Conservation (phyloP, 2,113 vertebrate species). For the Rana temporaria region DNA sequence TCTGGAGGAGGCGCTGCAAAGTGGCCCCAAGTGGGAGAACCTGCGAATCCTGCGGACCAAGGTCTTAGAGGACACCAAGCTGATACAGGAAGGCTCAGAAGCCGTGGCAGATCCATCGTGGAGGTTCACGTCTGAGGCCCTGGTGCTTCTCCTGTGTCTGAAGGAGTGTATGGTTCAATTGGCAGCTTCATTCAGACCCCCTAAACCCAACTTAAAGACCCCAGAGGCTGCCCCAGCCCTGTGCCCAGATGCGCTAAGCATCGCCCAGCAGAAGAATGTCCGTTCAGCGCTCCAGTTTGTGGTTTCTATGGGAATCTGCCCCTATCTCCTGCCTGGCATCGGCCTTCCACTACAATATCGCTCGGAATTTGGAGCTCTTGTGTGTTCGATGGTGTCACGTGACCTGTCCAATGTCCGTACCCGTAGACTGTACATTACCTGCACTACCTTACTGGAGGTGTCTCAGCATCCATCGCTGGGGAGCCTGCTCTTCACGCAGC, state of each 20-base stretch:
- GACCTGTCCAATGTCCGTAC: neutral
- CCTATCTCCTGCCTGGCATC: slow-evolving; percentile 82
- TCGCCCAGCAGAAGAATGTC: slow-evolving; percentile 81
- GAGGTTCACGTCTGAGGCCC: slow-evolving; percentile 78
- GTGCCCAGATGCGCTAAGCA: slow-evolving; percentile 85
- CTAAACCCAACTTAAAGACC: slow-evolving; percentile 57
- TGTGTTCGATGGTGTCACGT: slow-evolving; percentile 67
- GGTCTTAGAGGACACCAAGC: slow-evolving; percentile 59
- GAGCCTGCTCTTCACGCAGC: slow-evolving; percentile 77
- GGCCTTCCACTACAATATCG: slow-evolving; percentile 75
- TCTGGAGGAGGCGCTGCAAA: slow-evolving; percentile 73
- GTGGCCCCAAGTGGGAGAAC: slow-evolving; percentile 64
- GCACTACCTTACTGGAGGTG: slow-evolving; percentile 72
- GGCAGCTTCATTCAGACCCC: slow-evolving; percentile 67
- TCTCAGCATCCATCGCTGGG: slow-evolving; percentile 74
- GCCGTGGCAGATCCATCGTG: slow-evolving; percentile 73
- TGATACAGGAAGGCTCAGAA: slow-evolving; percentile 58
- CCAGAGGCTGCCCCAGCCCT: slow-evolving; percentile 79
- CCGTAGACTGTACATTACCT: slow-evolving; percentile 70
- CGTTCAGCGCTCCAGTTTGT: slow-evolving; percentile 80
- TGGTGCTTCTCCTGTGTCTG: slow-evolving; percentile 80
- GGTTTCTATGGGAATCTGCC: slow-evolving; percentile 83
- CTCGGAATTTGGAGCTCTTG: slow-evolving; percentile 76
- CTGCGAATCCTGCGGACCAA: slow-evolving; percentile 66
- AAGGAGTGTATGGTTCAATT: slow-evolving; percentile 72